phyloP scores from a whole-genome alignment of 2,888 invertebrate species.

The Germaria angustata region DNA sequence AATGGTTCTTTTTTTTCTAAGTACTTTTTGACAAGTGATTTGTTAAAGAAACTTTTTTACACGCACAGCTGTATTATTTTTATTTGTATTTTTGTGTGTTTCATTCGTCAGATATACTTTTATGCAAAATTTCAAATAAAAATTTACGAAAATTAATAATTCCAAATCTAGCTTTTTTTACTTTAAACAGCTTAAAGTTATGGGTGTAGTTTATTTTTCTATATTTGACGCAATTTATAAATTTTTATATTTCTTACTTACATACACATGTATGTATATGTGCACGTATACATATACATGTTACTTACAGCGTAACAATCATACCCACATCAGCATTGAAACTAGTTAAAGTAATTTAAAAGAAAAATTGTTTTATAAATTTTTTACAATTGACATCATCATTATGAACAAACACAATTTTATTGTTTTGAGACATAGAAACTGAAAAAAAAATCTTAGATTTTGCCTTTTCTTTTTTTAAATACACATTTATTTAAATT shows the following conservation, averaged over 20 bases:
- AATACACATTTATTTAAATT: background rate
- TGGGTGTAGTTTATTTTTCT: background rate
- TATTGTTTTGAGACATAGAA: background rate
- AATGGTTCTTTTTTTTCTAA: too few species aligned
- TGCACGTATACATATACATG: too few species aligned
- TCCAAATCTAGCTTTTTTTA: too few species aligned
- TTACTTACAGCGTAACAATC: background rate
- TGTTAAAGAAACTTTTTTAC: too few species aligned
- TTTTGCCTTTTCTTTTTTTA: background rate
- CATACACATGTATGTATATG: background rate
- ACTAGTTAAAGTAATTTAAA: background rate
- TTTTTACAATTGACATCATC: background rate
- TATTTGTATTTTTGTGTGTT: background rate
- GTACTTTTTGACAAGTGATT: too few species aligned
- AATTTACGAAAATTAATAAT: background rate
- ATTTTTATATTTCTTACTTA: background rate
- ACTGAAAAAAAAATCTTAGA: background rate
- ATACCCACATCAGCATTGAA: background rate
- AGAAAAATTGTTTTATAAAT: background rate
- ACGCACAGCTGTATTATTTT: too few species aligned
- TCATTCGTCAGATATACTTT: too few species aligned
- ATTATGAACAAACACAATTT: background rate
- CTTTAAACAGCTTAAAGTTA: background rate
- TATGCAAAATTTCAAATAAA: background rate
- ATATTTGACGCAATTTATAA: background rate